These are phyloP conservation scores for Scaptodrosophila latifasciaeformis DNA, from an alignment of 2,888 invertebrate genomes.

Conservation along the genomic window DNA sequence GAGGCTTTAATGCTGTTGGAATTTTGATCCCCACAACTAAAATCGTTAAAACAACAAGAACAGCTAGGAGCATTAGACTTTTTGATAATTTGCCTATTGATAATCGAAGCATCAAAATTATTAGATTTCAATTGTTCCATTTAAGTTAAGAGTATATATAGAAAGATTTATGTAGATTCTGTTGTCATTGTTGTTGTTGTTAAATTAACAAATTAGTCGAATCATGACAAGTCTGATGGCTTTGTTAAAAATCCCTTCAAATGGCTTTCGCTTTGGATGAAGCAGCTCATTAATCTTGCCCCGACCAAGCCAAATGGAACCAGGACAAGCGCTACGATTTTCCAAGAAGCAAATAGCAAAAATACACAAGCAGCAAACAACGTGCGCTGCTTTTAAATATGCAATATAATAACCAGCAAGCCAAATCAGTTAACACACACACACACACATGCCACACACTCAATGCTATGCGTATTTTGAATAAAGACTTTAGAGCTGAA, in stretches of 20 bases:
- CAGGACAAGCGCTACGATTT: too few relatives aligned
- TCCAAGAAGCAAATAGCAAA: too few relatives aligned
- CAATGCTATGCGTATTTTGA: neutral
- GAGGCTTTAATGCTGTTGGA: too few relatives aligned
- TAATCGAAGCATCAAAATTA: too few relatives aligned
- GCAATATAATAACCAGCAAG: constrained; percentile 33
- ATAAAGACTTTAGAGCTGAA: neutral
- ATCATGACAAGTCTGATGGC: constrained; percentile 33
- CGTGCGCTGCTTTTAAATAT: constrained; percentile 49
- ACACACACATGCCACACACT: neutral
- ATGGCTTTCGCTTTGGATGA: constrained; percentile 6
- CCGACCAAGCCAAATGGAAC: too few relatives aligned
- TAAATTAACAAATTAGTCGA: constrained; percentile 18
- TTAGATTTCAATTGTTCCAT: constrained; percentile 2
- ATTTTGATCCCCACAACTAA: too few relatives aligned
- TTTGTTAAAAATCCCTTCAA: constrained; percentile 22
- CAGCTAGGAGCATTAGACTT: too few relatives aligned
- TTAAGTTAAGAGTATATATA: neutral
- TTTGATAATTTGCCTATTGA: too few relatives aligned
- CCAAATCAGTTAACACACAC: too few relatives aligned
- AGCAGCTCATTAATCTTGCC: constrained; percentile 51
- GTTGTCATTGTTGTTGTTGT: constrained; percentile 1
- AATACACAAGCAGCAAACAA: constrained; percentile 1
- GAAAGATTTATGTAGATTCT: neutral
- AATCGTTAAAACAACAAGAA: too few relatives aligned